Evolutionary conservation across 2,113 vertebrate species (phyloP), one percentile per base, ranked within the genome.

Genomic region (Coregonus clupeaformis): DNA sequence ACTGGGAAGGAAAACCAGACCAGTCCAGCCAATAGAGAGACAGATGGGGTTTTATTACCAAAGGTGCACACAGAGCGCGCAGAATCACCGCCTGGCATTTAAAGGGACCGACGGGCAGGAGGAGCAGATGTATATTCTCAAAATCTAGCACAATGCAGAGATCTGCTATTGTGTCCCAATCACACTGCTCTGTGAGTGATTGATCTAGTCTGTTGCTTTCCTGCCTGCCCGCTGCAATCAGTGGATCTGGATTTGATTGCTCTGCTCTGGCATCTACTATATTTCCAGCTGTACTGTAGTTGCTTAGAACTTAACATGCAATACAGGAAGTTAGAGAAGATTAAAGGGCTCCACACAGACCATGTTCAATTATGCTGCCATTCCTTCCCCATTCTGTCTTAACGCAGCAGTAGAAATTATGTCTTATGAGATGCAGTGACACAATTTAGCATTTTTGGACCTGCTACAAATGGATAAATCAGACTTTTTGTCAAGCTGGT

Each of bases 11-110:
- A 92, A 92, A 93, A 91, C 86, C 77, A 92, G 91, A 68, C 89
- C 85, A 79, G 84, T 82, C 32, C 76, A 83, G 85, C 90, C 90
- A 91, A 89, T 88, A 60, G 71, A 62, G 60, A 89, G 81, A 78
- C 89, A 92, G 89, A 91, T 92, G 91, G 90, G 86, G 83, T 89
- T 81, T 89, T 84, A 92, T 91, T 88, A 92, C 89, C 88, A 89
- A 87, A 88, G 84, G 78, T 87, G 83, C 86, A 88, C 85, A 88
- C 86, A 86, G 81, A 81, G 80, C 80, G 80, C 77, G 76, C 73
- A 65, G 64, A 65, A 72, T 82, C 84, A 84, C 86, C 90, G 88
- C 89, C 84, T 89, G 89, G 83, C 60, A 83, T 84, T 80, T 81
- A 57, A 77, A 64, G 72, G 69, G 77, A 67, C 7, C 55, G 68